These are phyloP conservation scores for Craniophora ligustri DNA, from an alignment of 2,888 invertebrate genomes.

Conservation along the genomic window DNA sequence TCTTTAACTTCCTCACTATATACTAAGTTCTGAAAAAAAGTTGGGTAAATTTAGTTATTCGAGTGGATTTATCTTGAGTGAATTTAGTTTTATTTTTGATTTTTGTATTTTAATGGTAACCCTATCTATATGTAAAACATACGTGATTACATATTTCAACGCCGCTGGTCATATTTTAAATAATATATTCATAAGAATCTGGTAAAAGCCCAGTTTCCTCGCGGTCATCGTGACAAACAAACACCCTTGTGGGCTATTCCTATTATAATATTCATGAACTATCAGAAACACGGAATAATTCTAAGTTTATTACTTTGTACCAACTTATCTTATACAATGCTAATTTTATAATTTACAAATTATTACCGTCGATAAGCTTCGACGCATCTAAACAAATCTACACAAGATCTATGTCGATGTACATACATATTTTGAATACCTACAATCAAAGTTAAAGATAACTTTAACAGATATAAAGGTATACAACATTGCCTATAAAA, in stretches of 20 bases:
- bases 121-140: constrained; percentile 51
- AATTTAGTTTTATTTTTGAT: too few species aligned
- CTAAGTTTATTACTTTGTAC: constrained; percentile 26
- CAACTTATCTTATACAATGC: constrained; percentile 24
- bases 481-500: too few species aligned
- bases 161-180: constrained; percentile 63
- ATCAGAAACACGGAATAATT: constrained; percentile 54
- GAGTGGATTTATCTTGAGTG: too few species aligned
- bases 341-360: constrained; percentile 11
- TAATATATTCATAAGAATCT: constrained; percentile 79
- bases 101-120: constrained; percentile 29
- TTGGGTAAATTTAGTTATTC: constrained; percentile 5
- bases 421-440: too few species aligned
- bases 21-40: constrained; percentile 7
- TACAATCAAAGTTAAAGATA: too few species aligned
- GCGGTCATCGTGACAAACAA: constrained; percentile 70
- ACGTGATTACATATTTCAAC: constrained; percentile 63
- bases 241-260: constrained; percentile 63
- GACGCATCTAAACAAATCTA: not conserved
- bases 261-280: constrained; percentile 73
- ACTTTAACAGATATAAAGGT: too few species aligned
- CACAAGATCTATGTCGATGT: too few species aligned
- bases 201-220: constrained; percentile 65
- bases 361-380: not conserved
- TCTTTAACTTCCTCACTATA: too few species aligned